Evolutionary conservation across 2,113 vertebrate genomes (phyloP).

Genomic region (Syngnathus scovelli): DNA sequence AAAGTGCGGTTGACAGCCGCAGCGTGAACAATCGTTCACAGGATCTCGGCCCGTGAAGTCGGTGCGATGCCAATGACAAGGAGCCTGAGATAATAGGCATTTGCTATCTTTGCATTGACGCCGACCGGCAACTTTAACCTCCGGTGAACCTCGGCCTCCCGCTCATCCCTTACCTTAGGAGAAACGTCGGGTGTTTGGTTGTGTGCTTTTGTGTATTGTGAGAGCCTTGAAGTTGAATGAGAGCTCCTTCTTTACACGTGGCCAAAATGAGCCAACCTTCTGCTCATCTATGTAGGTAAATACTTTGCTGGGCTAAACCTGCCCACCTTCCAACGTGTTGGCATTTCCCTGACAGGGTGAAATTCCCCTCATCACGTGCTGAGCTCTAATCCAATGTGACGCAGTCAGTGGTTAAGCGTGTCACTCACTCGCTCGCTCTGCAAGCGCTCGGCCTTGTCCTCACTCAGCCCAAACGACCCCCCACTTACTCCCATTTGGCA

Average conservation of each 20-base stretch:
- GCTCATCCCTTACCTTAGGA: slow-evolving; percentile 14
- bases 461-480: background rate
- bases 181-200: background rate
- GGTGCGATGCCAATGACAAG: background rate
- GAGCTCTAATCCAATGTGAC: background rate
- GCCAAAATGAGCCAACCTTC: background rate
- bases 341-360: too few species aligned
- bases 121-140: background rate
- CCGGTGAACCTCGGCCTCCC: slow-evolving; percentile 14
- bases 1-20: background rate
- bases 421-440: background rate
- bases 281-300: too few species aligned
- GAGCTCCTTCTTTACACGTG: background rate
- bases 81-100: background rate
- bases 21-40: background rate
- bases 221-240: background rate
- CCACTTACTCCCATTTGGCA: background rate
- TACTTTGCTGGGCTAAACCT: too few species aligned
- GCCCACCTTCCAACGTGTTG: too few species aligned
- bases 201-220: background rate
- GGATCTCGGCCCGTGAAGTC: background rate
- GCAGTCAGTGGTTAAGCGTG: background rate
- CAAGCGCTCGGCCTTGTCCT: background rate
- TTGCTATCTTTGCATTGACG: background rate
- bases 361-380: too few species aligned